Conservation (phyloP, 2,113 vertebrate species). For the Cyanoderma ruficeps region DNA sequence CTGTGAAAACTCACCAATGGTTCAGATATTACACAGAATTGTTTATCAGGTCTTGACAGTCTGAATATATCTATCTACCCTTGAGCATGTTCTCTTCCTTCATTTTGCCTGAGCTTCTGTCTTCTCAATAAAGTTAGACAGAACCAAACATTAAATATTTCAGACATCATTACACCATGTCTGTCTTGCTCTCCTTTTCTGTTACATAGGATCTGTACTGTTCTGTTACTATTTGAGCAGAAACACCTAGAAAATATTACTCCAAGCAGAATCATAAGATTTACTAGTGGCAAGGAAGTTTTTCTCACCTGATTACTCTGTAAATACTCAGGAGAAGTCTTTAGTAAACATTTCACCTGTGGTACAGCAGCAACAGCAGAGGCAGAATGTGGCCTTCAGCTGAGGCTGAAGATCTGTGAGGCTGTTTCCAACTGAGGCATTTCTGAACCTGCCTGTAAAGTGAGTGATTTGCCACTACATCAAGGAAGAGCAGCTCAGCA, state of each 20-base stretch:
- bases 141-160: background rate
- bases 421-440: background rate
- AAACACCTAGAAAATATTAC: background rate
- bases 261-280: background rate
- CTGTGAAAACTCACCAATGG: background rate
- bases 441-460: constrained; percentile 5
- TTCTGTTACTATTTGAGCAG: background rate
- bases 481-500: background rate
- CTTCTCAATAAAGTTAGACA: background rate
- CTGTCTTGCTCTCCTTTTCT: background rate
- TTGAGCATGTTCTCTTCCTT: background rate
- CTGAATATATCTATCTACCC: background rate
- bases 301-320: background rate
- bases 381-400: background rate
- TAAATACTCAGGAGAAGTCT: background rate
- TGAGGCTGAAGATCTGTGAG: background rate
- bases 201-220: background rate
- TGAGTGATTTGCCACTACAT: background rate
- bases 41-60: background rate
- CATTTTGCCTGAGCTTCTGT: background rate
- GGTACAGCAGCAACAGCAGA: background rate
- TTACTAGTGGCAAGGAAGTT: background rate
- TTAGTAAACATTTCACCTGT: background rate
- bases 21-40: background rate
- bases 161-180: background rate